Evolutionary conservation across 2,797 vertebrate species (phyloP), one percentile per base, ranked within the genome.

Genomic region (Sebastes cheni): DNA sequence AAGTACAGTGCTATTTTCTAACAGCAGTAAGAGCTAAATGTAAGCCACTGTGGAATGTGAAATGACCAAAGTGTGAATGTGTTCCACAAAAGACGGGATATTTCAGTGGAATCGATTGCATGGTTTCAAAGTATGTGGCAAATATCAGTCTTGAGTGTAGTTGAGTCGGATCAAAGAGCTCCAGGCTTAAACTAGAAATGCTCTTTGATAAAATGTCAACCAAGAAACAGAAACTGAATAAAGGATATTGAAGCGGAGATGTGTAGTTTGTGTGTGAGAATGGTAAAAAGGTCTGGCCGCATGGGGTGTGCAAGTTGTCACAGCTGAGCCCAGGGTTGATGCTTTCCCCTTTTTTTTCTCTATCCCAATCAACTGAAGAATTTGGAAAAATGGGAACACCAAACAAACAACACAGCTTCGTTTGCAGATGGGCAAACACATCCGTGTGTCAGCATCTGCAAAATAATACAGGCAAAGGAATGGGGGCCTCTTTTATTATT

Each of bases 1-100:
- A 16, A 55, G 13, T 32, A 14, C 16, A 60, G 54, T 25, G 20
- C 2, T 54, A 1, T n/a, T 52, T 61, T 42, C 16, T 66, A 11
- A 50, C 71, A 60, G 10, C 22, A 70, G 22, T 34, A 12, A 64
- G 70, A 71, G 69, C 14, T 82, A 4, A 80, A 69, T 56, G 8
- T 92, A 88, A 92, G 85, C 89, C 74, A 32, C 72, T 72, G 67
- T 72, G 91, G 93, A 94, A 94, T 93, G 89, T 79, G 62, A 83
- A 85, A 75, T 56, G 34, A 67, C 67, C 32, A 64, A 59, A 72
- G 73, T 54, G 39, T 76, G 56, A 52, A 46, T 22, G 55, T 34
- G 69, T 67, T 78, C 23, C 23, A 62, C 62, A 74, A 84, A 77
- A 29, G 2, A 62, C 3, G 10, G 18, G n/a, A 42, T 62, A 73